Conservation (phyloP, 2,888 invertebrate genomes). For the Spodoptera exigua region DNA sequence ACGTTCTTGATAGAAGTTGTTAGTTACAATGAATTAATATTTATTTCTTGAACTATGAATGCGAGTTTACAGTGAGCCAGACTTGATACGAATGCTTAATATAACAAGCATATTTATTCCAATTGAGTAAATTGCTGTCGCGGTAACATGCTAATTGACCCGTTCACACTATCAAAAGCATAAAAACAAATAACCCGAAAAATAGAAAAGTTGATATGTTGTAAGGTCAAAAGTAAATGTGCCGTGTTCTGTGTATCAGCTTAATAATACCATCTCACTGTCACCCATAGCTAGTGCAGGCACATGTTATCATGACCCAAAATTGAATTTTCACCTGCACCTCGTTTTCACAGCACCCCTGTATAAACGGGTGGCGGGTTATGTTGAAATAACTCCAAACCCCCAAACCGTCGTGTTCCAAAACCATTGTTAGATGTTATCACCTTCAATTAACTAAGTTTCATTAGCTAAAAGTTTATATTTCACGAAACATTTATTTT, state of each 20-base stretch:
- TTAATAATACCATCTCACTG: slow-evolving; percentile 28
- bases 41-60: no score
- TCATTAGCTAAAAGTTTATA: slow-evolving; percentile 4
- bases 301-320: slow-evolving; percentile 54
- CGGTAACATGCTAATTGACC: no score
- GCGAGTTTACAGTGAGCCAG: no score
- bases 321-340: slow-evolving; percentile 52
- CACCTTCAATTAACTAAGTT: slow-evolving; percentile 22
- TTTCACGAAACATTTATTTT: no score
- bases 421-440: slow-evolving; percentile 36
- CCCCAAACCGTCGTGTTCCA: slow-evolving; percentile 27
- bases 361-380: slow-evolving; percentile 41
- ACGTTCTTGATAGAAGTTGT: no score
- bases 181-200: no score
- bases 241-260: slow-evolving; percentile 5
- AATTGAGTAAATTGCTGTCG: no score
- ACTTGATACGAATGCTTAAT: no score
- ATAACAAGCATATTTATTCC: no score
- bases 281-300: slow-evolving; percentile 14
- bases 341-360: slow-evolving; percentile 53
- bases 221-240: slow-evolving; percentile 16
- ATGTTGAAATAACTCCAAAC: slow-evolving; percentile 46
- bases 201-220: no score
- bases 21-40: no score
- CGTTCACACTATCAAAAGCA: no score